Conservation (phyloP, 2,113 vertebrate species). For the Sprattus sprattus region DNA sequence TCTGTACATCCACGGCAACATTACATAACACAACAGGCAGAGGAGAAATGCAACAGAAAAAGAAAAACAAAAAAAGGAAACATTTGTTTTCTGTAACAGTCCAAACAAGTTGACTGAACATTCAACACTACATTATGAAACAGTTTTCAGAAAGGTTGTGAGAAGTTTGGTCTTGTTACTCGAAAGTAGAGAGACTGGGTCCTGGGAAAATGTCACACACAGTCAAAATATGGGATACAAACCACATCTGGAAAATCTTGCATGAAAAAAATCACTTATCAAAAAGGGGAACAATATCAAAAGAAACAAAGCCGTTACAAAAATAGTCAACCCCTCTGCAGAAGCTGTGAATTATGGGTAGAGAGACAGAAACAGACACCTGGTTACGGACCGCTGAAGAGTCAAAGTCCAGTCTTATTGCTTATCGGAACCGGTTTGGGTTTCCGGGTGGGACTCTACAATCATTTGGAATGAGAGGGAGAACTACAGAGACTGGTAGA, state of each 20-base stretch:
- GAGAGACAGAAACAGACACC: neutral
- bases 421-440: constrained; percentile 44
- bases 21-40: constrained; percentile 53
- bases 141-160: constrained; percentile 55
- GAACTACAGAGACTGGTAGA: neutral
- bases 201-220: constrained; percentile 42
- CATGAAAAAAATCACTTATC: constrained; percentile 60
- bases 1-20: constrained; percentile 64
- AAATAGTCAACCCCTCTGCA: constrained; percentile 67
- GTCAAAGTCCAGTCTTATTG: constrained; percentile 49
- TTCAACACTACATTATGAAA: constrained; percentile 63
- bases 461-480: neutral
- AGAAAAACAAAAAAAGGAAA: constrained; percentile 48
- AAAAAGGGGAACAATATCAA: constrained; percentile 72
- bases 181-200: constrained; percentile 55
- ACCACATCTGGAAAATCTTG: constrained; percentile 55
- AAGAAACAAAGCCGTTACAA: constrained; percentile 68
- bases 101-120: constrained; percentile 55
- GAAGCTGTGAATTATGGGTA: constrained; percentile 52
- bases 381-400: constrained; percentile 25
- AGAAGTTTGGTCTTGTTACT: constrained; percentile 66
- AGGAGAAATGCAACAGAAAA: constrained; percentile 43
- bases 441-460: constrained; percentile 25
- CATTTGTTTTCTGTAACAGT: constrained; percentile 46
- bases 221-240: constrained; percentile 52